phyloP scores from a whole-genome alignment of 2,113 vertebrate species.

The Ctenodactylus gundi region DNA sequence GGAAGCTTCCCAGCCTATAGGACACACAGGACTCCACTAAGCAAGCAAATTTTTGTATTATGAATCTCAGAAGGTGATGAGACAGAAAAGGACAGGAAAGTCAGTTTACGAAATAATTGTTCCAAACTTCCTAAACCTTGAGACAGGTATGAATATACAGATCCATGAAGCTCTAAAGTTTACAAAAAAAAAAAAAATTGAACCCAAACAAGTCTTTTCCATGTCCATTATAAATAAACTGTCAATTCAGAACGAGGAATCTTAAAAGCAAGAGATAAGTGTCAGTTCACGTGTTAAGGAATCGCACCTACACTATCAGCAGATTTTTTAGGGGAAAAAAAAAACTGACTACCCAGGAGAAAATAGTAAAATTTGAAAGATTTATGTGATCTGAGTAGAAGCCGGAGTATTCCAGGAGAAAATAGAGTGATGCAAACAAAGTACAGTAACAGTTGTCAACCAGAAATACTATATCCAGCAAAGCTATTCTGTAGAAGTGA shows the following conservation, averaged over 20 bases:
- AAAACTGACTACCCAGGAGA: no score
- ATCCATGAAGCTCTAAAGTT: background rate
- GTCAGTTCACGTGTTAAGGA: background rate
- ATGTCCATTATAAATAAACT: background rate
- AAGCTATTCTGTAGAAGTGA: background rate
- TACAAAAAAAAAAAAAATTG: background rate
- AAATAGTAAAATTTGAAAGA: no score
- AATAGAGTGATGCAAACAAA: background rate
- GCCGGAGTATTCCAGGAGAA: no score
- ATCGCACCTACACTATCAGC: background rate
- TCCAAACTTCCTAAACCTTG: background rate
- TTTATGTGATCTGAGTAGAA: no score
- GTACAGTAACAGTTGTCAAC: background rate
- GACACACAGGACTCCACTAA: background rate
- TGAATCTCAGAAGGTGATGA: background rate
- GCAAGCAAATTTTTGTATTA: background rate
- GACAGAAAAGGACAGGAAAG: background rate
- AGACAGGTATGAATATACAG: background rate
- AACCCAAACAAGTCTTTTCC: background rate
- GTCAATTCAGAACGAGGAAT: background rate
- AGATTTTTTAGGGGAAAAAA: background rate
- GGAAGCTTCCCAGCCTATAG: background rate
- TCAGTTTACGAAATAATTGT: background rate
- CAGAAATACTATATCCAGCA: background rate
- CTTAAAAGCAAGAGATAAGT: background rate